Conservation (phyloP, 2,113 vertebrate species). For the Pelecanoides urinatrix region DNA sequence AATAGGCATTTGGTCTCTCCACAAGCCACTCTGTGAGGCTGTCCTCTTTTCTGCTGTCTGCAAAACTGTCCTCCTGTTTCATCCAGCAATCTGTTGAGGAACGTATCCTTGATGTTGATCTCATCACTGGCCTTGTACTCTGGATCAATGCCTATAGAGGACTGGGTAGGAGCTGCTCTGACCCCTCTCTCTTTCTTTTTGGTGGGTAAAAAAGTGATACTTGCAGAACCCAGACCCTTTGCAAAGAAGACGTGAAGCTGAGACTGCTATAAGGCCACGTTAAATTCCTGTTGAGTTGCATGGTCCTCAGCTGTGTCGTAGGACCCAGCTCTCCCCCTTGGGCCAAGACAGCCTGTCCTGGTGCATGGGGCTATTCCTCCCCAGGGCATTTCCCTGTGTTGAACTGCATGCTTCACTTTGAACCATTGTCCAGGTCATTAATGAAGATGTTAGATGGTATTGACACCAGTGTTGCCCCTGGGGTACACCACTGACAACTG, state of each 20-base stretch:
- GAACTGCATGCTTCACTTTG: neutral
- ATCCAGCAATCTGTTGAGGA: slow-evolving; percentile 60
- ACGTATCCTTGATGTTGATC: slow-evolving; percentile 69
- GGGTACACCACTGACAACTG: neutral
- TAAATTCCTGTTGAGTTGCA: neutral
- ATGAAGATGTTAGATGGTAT: neutral
- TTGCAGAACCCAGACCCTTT: neutral
- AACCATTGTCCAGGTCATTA: neutral
- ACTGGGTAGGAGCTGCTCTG: slow-evolving; percentile 68
- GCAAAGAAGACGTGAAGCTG: neutral
- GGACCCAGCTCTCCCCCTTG: neutral
- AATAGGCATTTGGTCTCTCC: neutral
- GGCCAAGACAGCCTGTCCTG: neutral
- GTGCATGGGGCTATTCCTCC: fast-evolving
- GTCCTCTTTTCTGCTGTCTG: neutral
- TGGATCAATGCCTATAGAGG: slow-evolving; percentile 78
- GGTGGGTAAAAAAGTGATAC: neutral
- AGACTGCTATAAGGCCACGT: fast-evolving
- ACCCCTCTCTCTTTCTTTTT: neutral
- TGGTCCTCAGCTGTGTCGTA: neutral
- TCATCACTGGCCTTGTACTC: slow-evolving; percentile 80
- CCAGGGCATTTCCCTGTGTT: neutral
- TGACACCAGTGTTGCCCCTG: neutral
- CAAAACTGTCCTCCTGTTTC: neutral
- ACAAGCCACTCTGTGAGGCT: neutral